Base-by-base conservation (phyloP, 1,140 invertebrate genomes). In the Rhizoglyphus robini region DNA sequence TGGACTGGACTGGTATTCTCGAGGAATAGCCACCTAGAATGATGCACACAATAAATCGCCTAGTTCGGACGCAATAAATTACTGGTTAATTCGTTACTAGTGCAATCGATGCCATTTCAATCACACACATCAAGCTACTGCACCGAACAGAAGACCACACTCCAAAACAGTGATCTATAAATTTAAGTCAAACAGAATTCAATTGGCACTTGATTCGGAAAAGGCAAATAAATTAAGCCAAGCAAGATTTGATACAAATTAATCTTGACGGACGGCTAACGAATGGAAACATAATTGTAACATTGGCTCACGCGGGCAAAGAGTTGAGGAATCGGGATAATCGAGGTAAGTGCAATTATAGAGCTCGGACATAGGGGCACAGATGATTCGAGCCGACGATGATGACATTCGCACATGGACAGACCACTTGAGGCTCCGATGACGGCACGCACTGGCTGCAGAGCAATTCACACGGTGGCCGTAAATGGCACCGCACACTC, bases 101-200 rank as follows among this genome's bases (percentile, higher is more conserved):
- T 8, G 51, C 51, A 54, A 54, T 54, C 51, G 51, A 54, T 54
- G 51, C 51, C 23, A 54, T 54, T 54, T 54, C 31, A 23, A 54
- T 54, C 51, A 54, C 51, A 8, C 51, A 54, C 31, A 27, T 5
- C 23, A 23, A 32, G 51, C 51, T 54, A 54, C 51, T 54, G 8
- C 51, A 25, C 20, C 23, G 51, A 25, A 46, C 41, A 23, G 41
- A 15, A n/a, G n/a, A n/a, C n/a, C n/a, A n/a, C n/a, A n/a, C n/a
- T n/a, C n/a, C n/a, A n/a, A n/a, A n/a, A n/a, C n/a, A n/a, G n/a
- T n/a, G n/a, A n/a, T n/a, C n/a, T n/a, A n/a, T n/a, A n/a, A n/a
- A n/a, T n/a, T n/a, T n/a, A n/a, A n/a, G n/a, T n/a, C n/a, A n/a
- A n/a, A n/a, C 18, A 41, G 36, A 41, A 41, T 41, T 41, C 36